Conservation (phyloP, 2,888 invertebrate genomes). For the Lasioglossum morio region DNA sequence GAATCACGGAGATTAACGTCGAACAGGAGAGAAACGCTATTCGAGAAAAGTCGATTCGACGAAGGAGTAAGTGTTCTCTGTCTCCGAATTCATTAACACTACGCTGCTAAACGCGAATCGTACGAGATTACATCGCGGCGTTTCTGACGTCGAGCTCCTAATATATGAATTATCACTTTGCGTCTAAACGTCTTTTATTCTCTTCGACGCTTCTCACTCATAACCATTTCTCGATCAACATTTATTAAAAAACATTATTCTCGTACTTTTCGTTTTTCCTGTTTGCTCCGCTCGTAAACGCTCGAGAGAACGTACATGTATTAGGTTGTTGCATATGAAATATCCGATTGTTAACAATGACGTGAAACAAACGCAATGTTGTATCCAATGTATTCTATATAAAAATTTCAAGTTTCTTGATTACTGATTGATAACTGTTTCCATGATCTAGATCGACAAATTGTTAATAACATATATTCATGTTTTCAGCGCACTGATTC, state of each 20-base stretch:
- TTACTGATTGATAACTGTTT: too few species aligned
- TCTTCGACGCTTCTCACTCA: conserved; percentile 31
- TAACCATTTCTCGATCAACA: conserved; percentile 14
- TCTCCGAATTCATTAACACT: conserved; percentile 15
- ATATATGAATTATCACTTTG: conserved; percentile 18
- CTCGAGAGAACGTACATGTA: not conserved
- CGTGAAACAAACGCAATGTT: too few species aligned
- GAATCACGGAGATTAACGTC: conserved; percentile 31
- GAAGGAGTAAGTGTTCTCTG: conserved; percentile 21
- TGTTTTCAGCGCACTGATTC: too few species aligned
- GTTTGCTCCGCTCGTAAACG: not conserved
- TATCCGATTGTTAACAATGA: too few species aligned
- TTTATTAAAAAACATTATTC: conserved; percentile 15
- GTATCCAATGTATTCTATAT: too few species aligned
- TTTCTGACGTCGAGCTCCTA: not conserved
- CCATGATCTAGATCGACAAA: too few species aligned
- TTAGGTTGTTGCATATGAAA: too few species aligned
- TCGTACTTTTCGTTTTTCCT: not conserved
- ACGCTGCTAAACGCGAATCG: conserved; percentile 4
- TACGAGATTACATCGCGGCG: conserved; percentile 14
- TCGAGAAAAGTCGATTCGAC: conserved; percentile 27
- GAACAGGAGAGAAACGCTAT: conserved; percentile 48
- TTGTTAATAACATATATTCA: too few species aligned
- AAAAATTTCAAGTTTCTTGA: too few species aligned
- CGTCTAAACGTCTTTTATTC: conserved; percentile 17